phyloP scores from a whole-genome alignment of 2,113 vertebrate species.

The Rhinichthys klamathensis region DNA sequence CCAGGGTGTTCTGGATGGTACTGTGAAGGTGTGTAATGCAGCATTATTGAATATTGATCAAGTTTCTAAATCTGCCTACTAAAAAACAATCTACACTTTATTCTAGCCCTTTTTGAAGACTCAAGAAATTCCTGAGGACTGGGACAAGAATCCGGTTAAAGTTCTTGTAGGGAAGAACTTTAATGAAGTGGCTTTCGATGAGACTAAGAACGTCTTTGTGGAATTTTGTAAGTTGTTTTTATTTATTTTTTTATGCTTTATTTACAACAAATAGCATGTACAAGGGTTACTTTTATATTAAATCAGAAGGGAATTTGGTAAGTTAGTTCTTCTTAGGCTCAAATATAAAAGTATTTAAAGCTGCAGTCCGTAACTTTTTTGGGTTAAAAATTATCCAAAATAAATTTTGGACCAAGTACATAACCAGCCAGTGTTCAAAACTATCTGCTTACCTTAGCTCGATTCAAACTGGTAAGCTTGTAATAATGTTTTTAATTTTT shows the following conservation, averaged over 20 bases:
- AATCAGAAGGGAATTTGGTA: constrained; percentile 83
- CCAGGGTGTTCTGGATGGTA: constrained; percentile 75
- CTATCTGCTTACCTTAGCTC: too few relatives aligned
- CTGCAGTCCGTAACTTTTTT: too few relatives aligned
- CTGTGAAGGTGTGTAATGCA: constrained; percentile 76
- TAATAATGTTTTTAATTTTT: too few relatives aligned
- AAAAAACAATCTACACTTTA: background rate
- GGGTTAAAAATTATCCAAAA: too few relatives aligned
- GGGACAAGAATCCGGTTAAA: constrained; percentile 85
- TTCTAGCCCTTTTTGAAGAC: constrained; percentile 81
- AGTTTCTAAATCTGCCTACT: background rate
- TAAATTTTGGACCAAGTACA: too few relatives aligned
- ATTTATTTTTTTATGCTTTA: too few relatives aligned
- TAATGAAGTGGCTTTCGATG: constrained; percentile 84
- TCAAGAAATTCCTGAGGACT: constrained; percentile 85
- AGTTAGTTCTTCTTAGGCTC: constrained; percentile 65
- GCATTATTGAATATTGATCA: background rate
- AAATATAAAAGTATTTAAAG: background rate
- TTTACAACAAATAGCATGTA: too few relatives aligned
- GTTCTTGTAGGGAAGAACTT: constrained; percentile 94
- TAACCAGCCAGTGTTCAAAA: too few relatives aligned
- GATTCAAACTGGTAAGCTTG: too few relatives aligned
- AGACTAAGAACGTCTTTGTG: constrained; percentile 90
- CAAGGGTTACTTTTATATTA: too few relatives aligned
- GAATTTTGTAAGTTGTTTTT: constrained; percentile 89